phyloP scores from a whole-genome alignment of 2,797 vertebrate species.

The Chaunax sp. region DNA sequence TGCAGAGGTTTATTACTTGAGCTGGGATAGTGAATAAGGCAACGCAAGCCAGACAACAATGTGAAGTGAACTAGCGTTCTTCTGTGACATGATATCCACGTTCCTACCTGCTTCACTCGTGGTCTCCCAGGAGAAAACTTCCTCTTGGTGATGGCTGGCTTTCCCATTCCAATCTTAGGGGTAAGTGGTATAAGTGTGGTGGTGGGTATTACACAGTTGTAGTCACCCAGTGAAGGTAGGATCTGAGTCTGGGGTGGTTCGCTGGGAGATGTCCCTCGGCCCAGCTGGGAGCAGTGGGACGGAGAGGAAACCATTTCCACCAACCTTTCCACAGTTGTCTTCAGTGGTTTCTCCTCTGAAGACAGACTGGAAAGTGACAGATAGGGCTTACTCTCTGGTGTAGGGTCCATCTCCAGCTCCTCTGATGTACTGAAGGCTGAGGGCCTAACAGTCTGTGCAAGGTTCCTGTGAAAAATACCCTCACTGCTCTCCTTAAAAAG shows the following conservation, averaged over 20 bases:
- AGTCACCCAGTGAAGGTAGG: conserved; percentile 70
- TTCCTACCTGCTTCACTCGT: conserved; percentile 92
- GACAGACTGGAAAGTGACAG: conserved; percentile 80
- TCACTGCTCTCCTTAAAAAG: conserved; percentile 60
- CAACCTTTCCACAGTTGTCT: conserved; percentile 80
- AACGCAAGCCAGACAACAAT: conserved; percentile 9
- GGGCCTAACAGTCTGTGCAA: conserved; percentile 70
- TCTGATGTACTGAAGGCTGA: conserved; percentile 48
- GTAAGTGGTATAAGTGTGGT: conserved; percentile 91
- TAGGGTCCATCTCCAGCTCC: conserved; percentile 80
- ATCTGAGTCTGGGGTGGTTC: conserved; percentile 62
- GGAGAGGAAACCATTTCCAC: conserved; percentile 77
- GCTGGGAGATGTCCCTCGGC: conserved; percentile 59
- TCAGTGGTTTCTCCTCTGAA: conserved; percentile 83
- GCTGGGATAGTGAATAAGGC: conserved; percentile 15
- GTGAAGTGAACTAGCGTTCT: background rate
- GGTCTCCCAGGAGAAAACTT: conserved; percentile 97
- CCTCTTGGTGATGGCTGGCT: conserved; percentile 96
- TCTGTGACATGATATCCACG: background rate
- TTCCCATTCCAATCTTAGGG: conserved; percentile 98
- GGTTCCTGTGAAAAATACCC: conserved; percentile 66
- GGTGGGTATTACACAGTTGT: conserved; percentile 81
- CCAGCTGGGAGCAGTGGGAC: conserved; percentile 62
- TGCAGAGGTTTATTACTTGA: conserved; percentile 4
- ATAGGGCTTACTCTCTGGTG: conserved; percentile 76